Conservation (phyloP, 2,888 invertebrate species). For the Cryptus armator region DNA sequence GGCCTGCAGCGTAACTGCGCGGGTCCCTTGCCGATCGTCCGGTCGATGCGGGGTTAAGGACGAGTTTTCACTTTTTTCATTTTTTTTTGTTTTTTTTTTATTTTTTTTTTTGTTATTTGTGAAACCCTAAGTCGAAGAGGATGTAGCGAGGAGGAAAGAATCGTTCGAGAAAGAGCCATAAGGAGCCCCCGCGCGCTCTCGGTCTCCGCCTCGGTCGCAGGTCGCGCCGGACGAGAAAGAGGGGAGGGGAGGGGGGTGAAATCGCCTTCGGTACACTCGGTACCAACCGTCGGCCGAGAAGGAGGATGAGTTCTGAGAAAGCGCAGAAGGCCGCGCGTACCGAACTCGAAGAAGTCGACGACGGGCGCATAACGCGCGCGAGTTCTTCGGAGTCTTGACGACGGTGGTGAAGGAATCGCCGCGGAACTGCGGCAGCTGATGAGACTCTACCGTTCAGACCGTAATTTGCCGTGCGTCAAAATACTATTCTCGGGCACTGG, state of each 20-base stretch:
- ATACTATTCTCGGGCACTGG: background rate
- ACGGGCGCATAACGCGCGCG: slow-evolving; percentile 10
- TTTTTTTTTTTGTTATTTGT: background rate
- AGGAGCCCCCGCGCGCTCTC: slow-evolving; percentile 8
- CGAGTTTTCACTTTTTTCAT: slow-evolving; percentile 69
- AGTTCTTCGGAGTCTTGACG: background rate
- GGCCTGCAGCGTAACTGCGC: background rate
- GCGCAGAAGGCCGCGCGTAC: slow-evolving; percentile 72
- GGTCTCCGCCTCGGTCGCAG: slow-evolving; percentile 43
- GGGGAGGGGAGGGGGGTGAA: background rate
- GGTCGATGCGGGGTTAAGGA: slow-evolving; percentile 71
- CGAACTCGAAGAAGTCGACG: slow-evolving; percentile 25
- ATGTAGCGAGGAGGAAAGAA: background rate
- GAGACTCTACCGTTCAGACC: background rate
- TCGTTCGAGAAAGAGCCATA: slow-evolving; percentile 26
- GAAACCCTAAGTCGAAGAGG: slow-evolving; percentile 39
- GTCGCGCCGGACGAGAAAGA: slow-evolving; percentile 19
- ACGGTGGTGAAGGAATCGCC: background rate
- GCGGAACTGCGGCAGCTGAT: background rate
- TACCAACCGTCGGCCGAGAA: slow-evolving; percentile 16
- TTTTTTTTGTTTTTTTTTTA: background rate
- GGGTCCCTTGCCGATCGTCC: slow-evolving; percentile 3
- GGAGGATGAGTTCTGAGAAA: slow-evolving; percentile 70
- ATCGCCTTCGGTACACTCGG: slow-evolving; percentile 8
- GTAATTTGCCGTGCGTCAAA: background rate